Base-by-base conservation (phyloP, 2,888 invertebrate genomes). In the Hirtodrosophila alboralis region DNA sequence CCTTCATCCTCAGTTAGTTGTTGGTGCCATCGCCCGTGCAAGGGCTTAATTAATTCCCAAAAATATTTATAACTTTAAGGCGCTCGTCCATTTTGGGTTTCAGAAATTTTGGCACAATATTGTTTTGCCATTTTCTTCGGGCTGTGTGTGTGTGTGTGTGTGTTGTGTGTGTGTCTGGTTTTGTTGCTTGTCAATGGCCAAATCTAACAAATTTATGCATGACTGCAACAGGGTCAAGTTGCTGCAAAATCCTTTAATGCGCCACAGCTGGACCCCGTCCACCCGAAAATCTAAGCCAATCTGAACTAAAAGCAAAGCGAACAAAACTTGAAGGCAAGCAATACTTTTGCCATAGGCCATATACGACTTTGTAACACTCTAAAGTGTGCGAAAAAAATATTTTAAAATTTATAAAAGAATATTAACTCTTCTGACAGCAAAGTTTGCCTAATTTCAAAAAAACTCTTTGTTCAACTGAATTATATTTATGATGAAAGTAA, bases 191-290 rank as follows among this genome's bases (percentile, higher is more conserved):
- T 76, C 78, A 77, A 73, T 73, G 70, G 67, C 37, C 58, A 60
- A 71, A 84, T 80, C 84, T 79, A 79, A 74, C 84, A 84, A 79
- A 79, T 79, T 79, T 79, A 79, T 79, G 79, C 79, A 79, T 79
- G 79, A 79, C 79, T 79, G 79, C 79, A 79, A 79, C 71, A 79
- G 79, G 79, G 79, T 79, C 84, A 84, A 79, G 75, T 69, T 69
- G 63, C 81, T 69, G 81, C 84, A 71, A 70, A 84, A 84, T 77
- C 78, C 84, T 68, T 80, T 84, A 79, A 79, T 77, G 59, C 84
- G 73, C 58, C 62, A 36, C 78, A 83, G 80, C 80, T 79, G 84
- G 57, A 21, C 41, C 33, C 5, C 34, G 33, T 30, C 37, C 40
- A 45, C 5, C 18, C 59, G 47, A 47, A 71, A 64, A 60, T 47